A percentile compares a stretch with the other conserved stretches of the same genome.
Conservation (phyloP, 2,797 vertebrate genomes). For the Sandelia bainsii region DNA sequence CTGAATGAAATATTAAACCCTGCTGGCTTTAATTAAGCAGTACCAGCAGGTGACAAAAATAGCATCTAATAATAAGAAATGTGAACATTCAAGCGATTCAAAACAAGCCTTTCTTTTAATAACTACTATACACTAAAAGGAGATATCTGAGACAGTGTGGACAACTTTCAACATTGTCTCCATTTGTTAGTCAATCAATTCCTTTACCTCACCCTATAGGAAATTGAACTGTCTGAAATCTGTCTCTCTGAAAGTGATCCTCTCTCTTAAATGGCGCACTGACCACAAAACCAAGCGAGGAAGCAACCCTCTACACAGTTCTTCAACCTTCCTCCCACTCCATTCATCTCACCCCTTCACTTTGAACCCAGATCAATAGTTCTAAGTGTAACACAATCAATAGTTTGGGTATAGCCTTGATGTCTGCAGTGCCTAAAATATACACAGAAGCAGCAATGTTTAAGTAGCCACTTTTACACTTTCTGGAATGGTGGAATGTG, state of each 20-base stretch:
- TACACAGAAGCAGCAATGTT: slow-evolving; percentile 42
- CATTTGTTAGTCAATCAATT: slow-evolving; percentile 57
- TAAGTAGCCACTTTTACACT: slow-evolving; percentile 39
- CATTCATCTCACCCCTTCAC: slow-evolving; percentile 55
- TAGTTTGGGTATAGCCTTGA: slow-evolving; percentile 58
- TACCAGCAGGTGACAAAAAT: neutral
- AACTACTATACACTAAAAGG: neutral
- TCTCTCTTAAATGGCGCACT: slow-evolving; percentile 37
- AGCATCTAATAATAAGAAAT: neutral
- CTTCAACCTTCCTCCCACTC: slow-evolving; percentile 37
- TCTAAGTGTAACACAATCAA: slow-evolving; percentile 72
- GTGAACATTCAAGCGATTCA: neutral
- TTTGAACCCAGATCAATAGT: slow-evolving; percentile 72
- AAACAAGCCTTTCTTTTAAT: neutral
- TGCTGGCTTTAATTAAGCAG: neutral
- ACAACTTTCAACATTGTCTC: slow-evolving; percentile 42
- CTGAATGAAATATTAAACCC: neutral
- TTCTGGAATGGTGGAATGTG: slow-evolving; percentile 59
- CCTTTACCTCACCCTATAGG: slow-evolving; percentile 17
- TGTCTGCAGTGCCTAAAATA: slow-evolving; percentile 62
- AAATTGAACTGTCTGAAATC: slow-evolving; percentile 37
- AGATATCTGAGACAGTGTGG: slow-evolving; percentile 35
- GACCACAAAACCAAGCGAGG: slow-evolving; percentile 56
- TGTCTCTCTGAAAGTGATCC: slow-evolving; percentile 64
- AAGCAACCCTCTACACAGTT: slow-evolving; percentile 14